phyloP scores from a whole-genome alignment of 2,113 vertebrate species.

The Varanus salvator region DNA sequence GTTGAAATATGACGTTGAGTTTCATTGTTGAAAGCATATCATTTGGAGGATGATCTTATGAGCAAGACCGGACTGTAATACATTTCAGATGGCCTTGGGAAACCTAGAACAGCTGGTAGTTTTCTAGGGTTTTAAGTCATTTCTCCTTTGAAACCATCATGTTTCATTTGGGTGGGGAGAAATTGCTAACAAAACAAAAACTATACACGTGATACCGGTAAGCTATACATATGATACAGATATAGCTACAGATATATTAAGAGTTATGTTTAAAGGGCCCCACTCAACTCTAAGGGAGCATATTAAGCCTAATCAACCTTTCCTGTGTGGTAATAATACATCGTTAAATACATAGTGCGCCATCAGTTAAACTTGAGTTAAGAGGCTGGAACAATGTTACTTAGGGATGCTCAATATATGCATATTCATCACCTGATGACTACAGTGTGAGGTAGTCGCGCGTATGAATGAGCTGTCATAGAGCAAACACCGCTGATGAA shows the following conservation, averaged over 20 bases:
- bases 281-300: not conserved
- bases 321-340: not conserved
- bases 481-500: not conserved
- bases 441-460: not conserved
- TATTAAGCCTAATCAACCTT: not conserved
- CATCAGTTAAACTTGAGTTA: not conserved
- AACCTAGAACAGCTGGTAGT: not conserved
- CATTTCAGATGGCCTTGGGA: not conserved
- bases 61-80: not conserved
- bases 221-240: not conserved
- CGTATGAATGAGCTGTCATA: too few species aligned
- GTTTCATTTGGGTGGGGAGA: not conserved
- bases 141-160: not conserved
- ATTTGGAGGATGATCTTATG: not conserved
- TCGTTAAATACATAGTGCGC: not conserved
- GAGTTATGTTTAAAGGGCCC: not conserved
- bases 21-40: not conserved
- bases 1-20: not conserved
- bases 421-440: not conserved
- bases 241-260: not conserved
- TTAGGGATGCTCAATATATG: not conserved
- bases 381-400: not conserved
- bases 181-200: not conserved
- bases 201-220: not conserved
- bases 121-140: not conserved